These are phyloP conservation scores for Polyploca ridens DNA, from an alignment of 2,888 invertebrate species.

Conservation along the genomic window DNA sequence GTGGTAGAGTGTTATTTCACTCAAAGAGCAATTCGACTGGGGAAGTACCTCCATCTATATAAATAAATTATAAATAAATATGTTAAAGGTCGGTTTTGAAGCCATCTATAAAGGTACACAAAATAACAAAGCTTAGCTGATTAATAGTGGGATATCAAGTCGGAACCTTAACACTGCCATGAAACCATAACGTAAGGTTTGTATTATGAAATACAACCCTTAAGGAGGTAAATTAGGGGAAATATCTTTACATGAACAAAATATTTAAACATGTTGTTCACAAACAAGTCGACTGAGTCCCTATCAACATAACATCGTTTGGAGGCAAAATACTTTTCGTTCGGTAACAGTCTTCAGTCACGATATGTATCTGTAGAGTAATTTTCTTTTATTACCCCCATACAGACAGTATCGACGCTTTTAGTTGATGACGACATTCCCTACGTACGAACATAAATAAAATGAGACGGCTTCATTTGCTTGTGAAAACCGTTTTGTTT, in stretches of 20 bases:
- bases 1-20: no score
- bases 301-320: background rate
- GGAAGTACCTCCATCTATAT: no score
- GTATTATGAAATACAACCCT: no score
- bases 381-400: constrained; percentile 49
- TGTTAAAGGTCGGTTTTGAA: no score
- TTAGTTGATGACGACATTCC: constrained; percentile 47
- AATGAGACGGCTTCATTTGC: constrained; percentile 27
- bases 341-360: constrained; percentile 41
- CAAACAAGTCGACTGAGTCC: background rate
- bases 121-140: no score
- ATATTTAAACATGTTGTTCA: constrained; percentile 1
- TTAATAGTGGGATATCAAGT: no score
- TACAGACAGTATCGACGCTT: constrained; percentile 41
- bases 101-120: no score
- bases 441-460: constrained; percentile 44
- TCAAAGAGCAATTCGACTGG: no score
- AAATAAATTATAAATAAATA: no score
- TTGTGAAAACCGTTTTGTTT: constrained; percentile 18
- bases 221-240: background rate
- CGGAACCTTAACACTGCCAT: no score
- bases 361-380: constrained; percentile 45
- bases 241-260: background rate
- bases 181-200: no score
- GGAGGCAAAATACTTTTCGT: constrained; percentile 10